These are phyloP conservation scores for Brachionus manjavacas DNA, from an alignment of 1,140 invertebrate species.

Conservation along the genomic window DNA sequence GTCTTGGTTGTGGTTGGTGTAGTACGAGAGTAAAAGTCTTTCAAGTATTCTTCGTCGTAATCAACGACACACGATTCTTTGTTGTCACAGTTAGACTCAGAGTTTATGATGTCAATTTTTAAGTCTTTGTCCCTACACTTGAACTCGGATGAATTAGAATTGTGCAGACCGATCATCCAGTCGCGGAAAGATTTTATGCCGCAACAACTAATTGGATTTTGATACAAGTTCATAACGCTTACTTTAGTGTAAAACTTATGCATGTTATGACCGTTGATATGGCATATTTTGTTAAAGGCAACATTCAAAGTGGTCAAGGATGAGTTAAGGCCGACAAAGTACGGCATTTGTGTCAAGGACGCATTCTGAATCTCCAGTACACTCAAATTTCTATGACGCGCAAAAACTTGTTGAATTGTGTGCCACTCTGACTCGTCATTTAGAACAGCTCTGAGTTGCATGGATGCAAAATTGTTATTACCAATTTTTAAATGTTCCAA, in stretches of 20 bases:
- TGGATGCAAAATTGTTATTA: slow-evolving; percentile 10
- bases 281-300: not conserved
- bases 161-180: not conserved
- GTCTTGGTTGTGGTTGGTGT: not conserved
- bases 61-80: not conserved
- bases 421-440: not conserved
- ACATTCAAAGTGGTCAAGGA: not conserved
- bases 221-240: not conserved
- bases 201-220: slow-evolving; percentile 25
- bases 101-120: not conserved
- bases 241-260: not conserved
- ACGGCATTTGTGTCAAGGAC: not conserved
- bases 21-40: not conserved
- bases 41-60: not conserved
- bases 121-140: not conserved
- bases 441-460: not conserved
- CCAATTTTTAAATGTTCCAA: slow-evolving; percentile 7
- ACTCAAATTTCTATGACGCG: not conserved
- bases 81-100: not conserved
- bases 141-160: not conserved
- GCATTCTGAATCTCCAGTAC: not conserved
- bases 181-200: not conserved
- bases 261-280: slow-evolving; percentile 4
- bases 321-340: not conserved
- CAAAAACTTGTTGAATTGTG: not conserved